These are phyloP conservation scores for Apis florea DNA, from an alignment of 1,140 invertebrate genomes.

Conservation along the genomic window DNA sequence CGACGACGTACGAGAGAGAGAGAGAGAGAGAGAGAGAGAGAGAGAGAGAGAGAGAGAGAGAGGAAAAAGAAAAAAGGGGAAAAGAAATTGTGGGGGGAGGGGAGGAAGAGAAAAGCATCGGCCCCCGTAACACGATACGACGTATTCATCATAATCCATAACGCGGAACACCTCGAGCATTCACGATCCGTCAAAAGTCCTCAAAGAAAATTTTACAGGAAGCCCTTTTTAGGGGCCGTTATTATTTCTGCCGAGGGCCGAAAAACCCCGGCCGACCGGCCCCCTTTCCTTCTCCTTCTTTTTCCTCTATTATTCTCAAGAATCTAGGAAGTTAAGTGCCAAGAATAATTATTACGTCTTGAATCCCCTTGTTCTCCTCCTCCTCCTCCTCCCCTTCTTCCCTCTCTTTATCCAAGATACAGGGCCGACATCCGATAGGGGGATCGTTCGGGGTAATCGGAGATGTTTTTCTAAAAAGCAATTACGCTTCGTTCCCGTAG, in stretches of 20 bases:
- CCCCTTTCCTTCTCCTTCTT: no score
- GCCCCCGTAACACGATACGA: slow-evolving; percentile 75
- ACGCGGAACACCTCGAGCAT: slow-evolving; percentile 73
- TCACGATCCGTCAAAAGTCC: slow-evolving; percentile 75
- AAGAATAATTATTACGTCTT: slow-evolving; percentile 71
- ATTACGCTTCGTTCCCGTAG: slow-evolving; percentile 2
- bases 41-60: background rate
- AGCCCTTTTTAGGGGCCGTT: slow-evolving; percentile 71
- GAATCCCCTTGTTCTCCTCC: slow-evolving; percentile 1
- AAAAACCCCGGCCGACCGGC: slow-evolving; percentile 30
- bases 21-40: no score
- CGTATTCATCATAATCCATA: slow-evolving; percentile 80
- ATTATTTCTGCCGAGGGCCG: slow-evolving; percentile 65
- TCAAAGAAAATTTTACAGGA: slow-evolving; percentile 76
- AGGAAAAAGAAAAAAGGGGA: background rate
- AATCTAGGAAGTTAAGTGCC: slow-evolving; percentile 68
- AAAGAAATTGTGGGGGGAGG: slow-evolving; percentile 37
- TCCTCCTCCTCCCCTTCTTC: background rate
- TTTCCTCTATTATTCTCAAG: slow-evolving; percentile 59
- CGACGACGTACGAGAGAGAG: no score
- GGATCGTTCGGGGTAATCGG: slow-evolving; percentile 54
- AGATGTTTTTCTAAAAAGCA: slow-evolving; percentile 54
- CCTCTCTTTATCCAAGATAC: background rate
- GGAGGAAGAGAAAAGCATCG: slow-evolving; percentile 54
- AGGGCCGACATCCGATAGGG: slow-evolving; percentile 61